These are phyloP conservation scores for Heterodera filipjevi DNA, from an alignment of 2,888 invertebrate genomes.

Conservation along the genomic window DNA sequence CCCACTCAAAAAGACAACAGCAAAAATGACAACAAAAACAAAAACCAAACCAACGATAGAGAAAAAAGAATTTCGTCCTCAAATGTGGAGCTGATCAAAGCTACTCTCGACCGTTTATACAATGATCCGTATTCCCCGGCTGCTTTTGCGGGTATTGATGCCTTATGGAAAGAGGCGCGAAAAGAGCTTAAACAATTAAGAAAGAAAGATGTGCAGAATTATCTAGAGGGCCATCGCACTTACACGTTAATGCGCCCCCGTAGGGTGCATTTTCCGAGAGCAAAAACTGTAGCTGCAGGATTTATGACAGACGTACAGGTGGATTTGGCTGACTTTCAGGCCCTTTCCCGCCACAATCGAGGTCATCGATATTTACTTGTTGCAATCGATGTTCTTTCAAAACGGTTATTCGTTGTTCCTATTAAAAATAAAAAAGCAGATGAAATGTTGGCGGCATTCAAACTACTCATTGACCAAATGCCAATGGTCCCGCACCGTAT, in stretches of 20 bases:
- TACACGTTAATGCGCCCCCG: neutral
- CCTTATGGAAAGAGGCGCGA: too few species aligned
- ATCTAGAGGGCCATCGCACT: slow-evolving; percentile 10
- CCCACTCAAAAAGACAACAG: too few species aligned
- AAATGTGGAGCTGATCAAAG: too few species aligned
- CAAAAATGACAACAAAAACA: too few species aligned
- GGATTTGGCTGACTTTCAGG: slow-evolving; percentile 29
- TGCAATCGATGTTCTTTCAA: slow-evolving; percentile 19
- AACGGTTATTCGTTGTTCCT: neutral
- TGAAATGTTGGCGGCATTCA: neutral
- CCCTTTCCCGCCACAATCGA: slow-evolving; percentile 14
- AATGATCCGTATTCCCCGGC: too few species aligned
- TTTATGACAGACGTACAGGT: slow-evolving; percentile 16
- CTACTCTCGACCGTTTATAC: too few species aligned
- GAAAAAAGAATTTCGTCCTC: too few species aligned
- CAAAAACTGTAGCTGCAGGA: slow-evolving; percentile 14
- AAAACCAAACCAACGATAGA: too few species aligned
- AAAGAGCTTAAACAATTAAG: too few species aligned
- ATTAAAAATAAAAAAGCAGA: neutral
- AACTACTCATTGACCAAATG: too few species aligned
- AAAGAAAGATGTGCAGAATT: too few species aligned
- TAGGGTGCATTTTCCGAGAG: neutral
- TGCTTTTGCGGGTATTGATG: too few species aligned
- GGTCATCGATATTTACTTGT: slow-evolving; percentile 10
- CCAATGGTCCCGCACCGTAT: neutral